Evolutionary conservation across 2,888 invertebrate species (phyloP), one percentile per base, ranked within the genome.

Genomic region (Byasa hedistus): DNA sequence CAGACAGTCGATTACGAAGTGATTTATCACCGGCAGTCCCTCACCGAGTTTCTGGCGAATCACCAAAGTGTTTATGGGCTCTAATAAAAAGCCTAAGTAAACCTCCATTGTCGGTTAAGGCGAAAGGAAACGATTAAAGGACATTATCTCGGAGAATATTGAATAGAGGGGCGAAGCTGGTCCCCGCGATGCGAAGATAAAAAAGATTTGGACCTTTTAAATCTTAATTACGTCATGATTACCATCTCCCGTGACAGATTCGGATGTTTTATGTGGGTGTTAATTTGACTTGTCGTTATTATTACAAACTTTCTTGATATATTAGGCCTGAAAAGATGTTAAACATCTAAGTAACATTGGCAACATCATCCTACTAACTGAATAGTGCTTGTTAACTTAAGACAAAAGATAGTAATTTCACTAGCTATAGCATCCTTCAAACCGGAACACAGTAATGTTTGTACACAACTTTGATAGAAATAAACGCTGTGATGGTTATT

Each of bases 201-300:
- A 57, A 65, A 65, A 65, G 65, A 65, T 61, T 65, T 65, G 48
- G 51, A 32, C 65, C 27, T 55, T 61, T 65, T 52, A 61, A 65
- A 65, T 61, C 65, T 61, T 65, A 57, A 65, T 65, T 65, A 65
- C 65, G 57, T 61, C 65, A 51, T 65, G 48, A 65, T 65, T 61
- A 65, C 65, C 51, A 65, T 65, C 65, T 65, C 27, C 48, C 56
- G 61, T 61, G 65, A 65, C 61, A 36, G 61, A 61, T 65, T 57
- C 51, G n/a, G 61, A 61, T 65, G 65, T 65, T 65, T 65, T 61
- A 65, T 61, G 57, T 54, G 48, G n/a, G 54, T 65, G 64, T 55
- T 65, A 65, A 59, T 60, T 64, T 52, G 59, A 55, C 55, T 59
- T 52, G 58, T 24, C 39, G 17, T 59, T 44, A 2, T 54, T 54